phyloP scores from a whole-genome alignment of 2,888 invertebrate species.

The Diarsia brunnea region DNA sequence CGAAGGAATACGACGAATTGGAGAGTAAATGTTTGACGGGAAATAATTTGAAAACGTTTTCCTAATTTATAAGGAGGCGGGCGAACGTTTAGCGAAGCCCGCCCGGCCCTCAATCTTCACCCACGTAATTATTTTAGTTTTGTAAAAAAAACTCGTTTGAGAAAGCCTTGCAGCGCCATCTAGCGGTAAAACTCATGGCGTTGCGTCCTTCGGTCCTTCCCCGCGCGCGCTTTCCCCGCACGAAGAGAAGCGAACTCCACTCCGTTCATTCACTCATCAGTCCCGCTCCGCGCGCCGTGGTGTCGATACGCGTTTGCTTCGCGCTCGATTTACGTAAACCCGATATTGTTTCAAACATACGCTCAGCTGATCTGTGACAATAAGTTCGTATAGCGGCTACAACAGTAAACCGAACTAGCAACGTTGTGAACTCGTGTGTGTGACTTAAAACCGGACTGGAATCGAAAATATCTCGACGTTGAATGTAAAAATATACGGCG shows the following conservation, averaged over 20 bases:
- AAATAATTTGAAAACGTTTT: constrained; percentile 87
- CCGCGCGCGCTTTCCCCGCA: constrained; percentile 68
- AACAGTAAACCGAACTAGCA: constrained; percentile 54
- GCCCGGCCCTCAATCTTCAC: constrained; percentile 66
- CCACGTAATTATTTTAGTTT: constrained; percentile 73
- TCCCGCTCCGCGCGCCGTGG: constrained; percentile 80
- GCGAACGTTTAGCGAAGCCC: constrained; percentile 64
- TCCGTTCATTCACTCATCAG: constrained; percentile 83
- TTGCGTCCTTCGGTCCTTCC: constrained; percentile 59
- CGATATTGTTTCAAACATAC: constrained; percentile 87
- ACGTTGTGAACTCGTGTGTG: constrained; percentile 68
- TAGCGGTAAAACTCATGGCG: constrained; percentile 67
- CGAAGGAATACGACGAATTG: constrained; percentile 81
- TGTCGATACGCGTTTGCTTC: constrained; percentile 62
- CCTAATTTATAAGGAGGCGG: constrained; percentile 83
- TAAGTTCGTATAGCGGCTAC: constrained; percentile 67
- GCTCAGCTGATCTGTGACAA: constrained; percentile 88
- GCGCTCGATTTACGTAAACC: constrained; percentile 74
- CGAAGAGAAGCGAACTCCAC: constrained; percentile 68
- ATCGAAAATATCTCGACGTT: constrained; percentile 84
- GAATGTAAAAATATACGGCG: constrained; percentile 89
- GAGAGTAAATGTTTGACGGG: constrained; percentile 84
- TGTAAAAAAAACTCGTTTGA: constrained; percentile 55
- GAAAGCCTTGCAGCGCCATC: constrained; percentile 80
- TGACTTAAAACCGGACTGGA: constrained; percentile 73